These are phyloP conservation scores for Conchocele bisecta DNA, from an alignment of 2,888 invertebrate species.

Conservation along the genomic window DNA sequence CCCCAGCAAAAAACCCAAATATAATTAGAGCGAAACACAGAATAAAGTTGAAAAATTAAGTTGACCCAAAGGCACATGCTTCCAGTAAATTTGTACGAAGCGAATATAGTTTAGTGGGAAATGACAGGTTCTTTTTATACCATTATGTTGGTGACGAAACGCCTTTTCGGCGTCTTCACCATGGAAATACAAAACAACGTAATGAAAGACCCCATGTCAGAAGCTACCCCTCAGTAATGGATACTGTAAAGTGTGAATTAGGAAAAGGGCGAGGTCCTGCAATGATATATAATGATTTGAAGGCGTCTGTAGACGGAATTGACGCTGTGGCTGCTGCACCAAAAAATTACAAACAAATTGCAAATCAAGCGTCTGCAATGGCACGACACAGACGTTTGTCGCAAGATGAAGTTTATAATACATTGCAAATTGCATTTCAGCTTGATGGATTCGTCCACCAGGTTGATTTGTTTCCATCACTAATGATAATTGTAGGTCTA, in stretches of 20 bases:
- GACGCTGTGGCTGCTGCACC: slow-evolving; percentile 13
- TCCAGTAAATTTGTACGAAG: slow-evolving; percentile 16
- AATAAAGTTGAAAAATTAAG: too few species aligned
- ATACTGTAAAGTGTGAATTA: slow-evolving; percentile 8
- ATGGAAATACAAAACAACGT: slow-evolving; percentile 11
- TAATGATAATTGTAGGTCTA: too few species aligned
- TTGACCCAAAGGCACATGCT: too few species aligned
- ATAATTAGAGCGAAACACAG: too few species aligned
- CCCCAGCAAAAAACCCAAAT: neutral
- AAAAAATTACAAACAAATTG: too few species aligned
- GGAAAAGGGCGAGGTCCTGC: neutral
- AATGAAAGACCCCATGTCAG: neutral
- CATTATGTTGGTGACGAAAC: slow-evolving; percentile 24
- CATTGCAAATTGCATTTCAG: slow-evolving; percentile 16
- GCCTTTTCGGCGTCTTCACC: neutral
- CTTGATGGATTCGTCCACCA: slow-evolving; percentile 16
- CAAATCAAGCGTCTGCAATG: too few species aligned
- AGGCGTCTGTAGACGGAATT: slow-evolving; percentile 4
- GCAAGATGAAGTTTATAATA: slow-evolving; percentile 26
- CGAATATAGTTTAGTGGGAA: slow-evolving; percentile 9
- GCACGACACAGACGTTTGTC: slow-evolving; percentile 12
- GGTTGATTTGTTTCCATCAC: too few species aligned
- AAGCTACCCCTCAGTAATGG: slow-evolving; percentile 12
- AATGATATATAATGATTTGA: slow-evolving; percentile 20
- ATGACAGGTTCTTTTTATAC: slow-evolving; percentile 14